Base-by-base conservation (phyloP, 2,797 vertebrate species). In the Pantherophis alleghaniensis region DNA sequence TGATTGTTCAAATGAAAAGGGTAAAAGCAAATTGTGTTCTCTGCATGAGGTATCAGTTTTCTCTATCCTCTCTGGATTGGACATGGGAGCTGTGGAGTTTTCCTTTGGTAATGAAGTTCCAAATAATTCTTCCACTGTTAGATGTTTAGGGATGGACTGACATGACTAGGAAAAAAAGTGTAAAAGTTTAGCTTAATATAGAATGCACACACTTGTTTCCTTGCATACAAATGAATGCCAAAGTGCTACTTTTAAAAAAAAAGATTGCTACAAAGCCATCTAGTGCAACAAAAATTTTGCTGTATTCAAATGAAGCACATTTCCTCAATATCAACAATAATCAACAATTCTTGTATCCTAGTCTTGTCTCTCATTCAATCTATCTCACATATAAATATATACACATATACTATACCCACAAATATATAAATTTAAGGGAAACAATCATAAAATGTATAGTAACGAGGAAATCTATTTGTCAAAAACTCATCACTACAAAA, bases 81-180 rank as follows among this genome's bases (percentile, higher is more conserved):
- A 96, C 96, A 97, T 97, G 0, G 90, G 88, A 69, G 97, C 91
- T 90, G 97, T 55, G 18, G 98, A 94, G 20, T 98, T 97, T 59
- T 99, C 99, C 96, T 99, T 99, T n/a, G 98, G 98, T 91, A 99
- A 96, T 93, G 99, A 98, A 0, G 98, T 99, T 95, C 99, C 99
- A 96, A 99, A 99, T 83, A 99, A 97, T 94, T 99, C 99, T 97
- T 99, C 99, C 63, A 99, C 98, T 4, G 99, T 99, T 97, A 99
- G 98, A 97, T 99, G 99, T 96, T 99, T 99, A 94, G 98, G 98
- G 79, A 98, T 97, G 10, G 98, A 97, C 32, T 98, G 98, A 95
- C 98, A 96, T 63, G 95, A 97, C 99, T 99, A 96, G 12, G 97
- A 96, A 96, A 88, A 88, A 91, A 14, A 2, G 51, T 22, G 74